A percentile compares a stretch with the other conserved stretches of the same genome.
Conservation (phyloP, 1,140 invertebrate genomes). For the Calliopsis andreniformis region DNA sequence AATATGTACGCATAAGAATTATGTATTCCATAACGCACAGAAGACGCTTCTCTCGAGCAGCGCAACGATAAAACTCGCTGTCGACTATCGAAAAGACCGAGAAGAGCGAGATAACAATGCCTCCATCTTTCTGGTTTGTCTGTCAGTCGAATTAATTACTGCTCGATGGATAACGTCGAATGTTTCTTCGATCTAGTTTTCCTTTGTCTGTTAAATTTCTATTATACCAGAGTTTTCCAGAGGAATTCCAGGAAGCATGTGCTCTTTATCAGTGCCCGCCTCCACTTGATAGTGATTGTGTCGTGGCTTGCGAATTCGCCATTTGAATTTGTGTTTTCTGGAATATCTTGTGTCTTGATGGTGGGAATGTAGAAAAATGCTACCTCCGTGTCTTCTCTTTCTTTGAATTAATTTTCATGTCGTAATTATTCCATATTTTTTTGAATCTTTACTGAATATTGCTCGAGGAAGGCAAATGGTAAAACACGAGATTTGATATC, state of each 20-base stretch:
- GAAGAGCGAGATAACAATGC: constrained; percentile 10
- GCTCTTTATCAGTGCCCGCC: constrained; percentile 50
- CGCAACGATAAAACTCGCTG: constrained; percentile 34
- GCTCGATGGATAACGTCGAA: neutral
- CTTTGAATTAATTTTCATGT: too few species aligned
- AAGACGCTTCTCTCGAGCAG: constrained; percentile 6
- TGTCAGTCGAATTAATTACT: constrained; percentile 46
- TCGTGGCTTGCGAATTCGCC: constrained; percentile 3
- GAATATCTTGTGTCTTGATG: neutral
- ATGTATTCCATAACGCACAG: constrained; percentile 41
- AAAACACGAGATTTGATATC: too few species aligned
- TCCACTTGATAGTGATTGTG: constrained; percentile 52
- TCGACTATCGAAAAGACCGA: constrained; percentile 24
- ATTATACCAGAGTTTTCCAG: constrained; percentile 24
- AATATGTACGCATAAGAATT: constrained; percentile 70
- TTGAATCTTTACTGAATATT: too few species aligned
- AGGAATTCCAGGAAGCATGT: constrained; percentile 52
- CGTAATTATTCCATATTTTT: too few species aligned
- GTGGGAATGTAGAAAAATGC: neutral
- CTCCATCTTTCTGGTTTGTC: constrained; percentile 1
- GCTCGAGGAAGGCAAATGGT: too few species aligned
- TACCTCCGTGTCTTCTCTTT: constrained; percentile 2
- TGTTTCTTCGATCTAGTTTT: constrained; percentile 36
- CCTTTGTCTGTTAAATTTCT: constrained; percentile 46
- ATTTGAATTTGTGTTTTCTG: neutral